phyloP scores from a whole-genome alignment of 2,888 invertebrate species.

The Cyclophora punctaria region DNA sequence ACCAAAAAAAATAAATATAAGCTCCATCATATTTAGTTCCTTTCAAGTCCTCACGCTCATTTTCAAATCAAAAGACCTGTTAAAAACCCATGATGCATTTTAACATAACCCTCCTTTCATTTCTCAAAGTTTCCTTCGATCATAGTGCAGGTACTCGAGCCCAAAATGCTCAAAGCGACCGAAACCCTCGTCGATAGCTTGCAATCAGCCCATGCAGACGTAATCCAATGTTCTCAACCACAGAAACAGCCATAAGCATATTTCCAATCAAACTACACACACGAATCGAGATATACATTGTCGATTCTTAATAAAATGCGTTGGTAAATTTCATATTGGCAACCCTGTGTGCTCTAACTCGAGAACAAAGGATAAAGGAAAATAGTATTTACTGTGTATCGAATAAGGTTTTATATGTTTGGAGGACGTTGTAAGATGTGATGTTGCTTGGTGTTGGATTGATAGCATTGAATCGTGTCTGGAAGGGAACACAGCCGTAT shows the following conservation, averaged over 20 bases:
- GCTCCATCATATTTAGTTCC: too few species aligned
- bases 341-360: constrained; percentile 16
- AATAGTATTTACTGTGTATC: not conserved
- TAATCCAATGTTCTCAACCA: constrained; percentile 47
- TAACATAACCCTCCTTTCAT: too few species aligned
- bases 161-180: constrained; percentile 3
- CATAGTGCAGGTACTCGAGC: too few species aligned
- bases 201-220: constrained; percentile 51
- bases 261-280: constrained; percentile 65
- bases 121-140: too few species aligned
- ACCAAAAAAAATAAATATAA: too few species aligned
- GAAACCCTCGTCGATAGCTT: constrained; percentile 12
- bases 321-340: constrained; percentile 43
- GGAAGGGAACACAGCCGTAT: constrained; percentile 55
- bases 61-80: too few species aligned
- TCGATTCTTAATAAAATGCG: constrained; percentile 67
- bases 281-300: constrained; percentile 52
- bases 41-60: too few species aligned
- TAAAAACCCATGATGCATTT: too few species aligned
- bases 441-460: constrained; percentile 16
- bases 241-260: constrained; percentile 58
- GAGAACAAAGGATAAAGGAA: not conserved
- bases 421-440: constrained; percentile 10
- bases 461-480: constrained; percentile 46
- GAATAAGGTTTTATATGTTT: constrained; percentile 13